These are phyloP conservation scores for Hylia prasina DNA, from an alignment of 2,113 vertebrate species.

Conservation along the genomic window DNA sequence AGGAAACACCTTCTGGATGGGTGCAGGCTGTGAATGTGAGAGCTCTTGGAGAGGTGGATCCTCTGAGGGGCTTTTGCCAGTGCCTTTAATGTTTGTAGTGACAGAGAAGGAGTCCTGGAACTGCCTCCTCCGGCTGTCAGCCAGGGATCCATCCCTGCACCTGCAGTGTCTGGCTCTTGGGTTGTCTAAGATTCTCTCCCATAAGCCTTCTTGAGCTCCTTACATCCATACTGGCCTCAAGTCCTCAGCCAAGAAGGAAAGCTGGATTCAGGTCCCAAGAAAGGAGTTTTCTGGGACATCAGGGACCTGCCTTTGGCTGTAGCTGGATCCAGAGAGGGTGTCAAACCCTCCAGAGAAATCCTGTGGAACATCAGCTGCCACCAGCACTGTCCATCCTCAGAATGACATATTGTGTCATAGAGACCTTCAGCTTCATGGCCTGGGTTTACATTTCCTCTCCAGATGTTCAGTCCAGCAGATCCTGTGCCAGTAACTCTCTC, in stretches of 20 bases:
- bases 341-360: not conserved
- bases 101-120: not conserved
- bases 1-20: not conserved
- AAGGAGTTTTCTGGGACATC: not conserved
- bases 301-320: not conserved
- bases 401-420: not conserved
- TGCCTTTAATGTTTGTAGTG: not conserved
- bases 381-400: not conserved
- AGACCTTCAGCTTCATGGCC: not conserved
- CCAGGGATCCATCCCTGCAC: not conserved
- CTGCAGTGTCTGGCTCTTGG: not conserved
- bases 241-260: not conserved
- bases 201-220: not conserved
- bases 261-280: not conserved
- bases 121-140: not conserved
- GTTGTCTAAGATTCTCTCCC: not conserved
- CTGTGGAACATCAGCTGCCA: not conserved
- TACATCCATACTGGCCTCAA: not conserved
- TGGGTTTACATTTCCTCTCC: not conserved
- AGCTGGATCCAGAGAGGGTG: not conserved
- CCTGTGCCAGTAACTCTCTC: not conserved
- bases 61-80: not conserved
- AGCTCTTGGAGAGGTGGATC: not conserved
- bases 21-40: fast-evolving
- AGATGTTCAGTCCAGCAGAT: not conserved